phyloP scores from a whole-genome alignment of 2,888 invertebrate genomes.

The Aricia artaxerxes region DNA sequence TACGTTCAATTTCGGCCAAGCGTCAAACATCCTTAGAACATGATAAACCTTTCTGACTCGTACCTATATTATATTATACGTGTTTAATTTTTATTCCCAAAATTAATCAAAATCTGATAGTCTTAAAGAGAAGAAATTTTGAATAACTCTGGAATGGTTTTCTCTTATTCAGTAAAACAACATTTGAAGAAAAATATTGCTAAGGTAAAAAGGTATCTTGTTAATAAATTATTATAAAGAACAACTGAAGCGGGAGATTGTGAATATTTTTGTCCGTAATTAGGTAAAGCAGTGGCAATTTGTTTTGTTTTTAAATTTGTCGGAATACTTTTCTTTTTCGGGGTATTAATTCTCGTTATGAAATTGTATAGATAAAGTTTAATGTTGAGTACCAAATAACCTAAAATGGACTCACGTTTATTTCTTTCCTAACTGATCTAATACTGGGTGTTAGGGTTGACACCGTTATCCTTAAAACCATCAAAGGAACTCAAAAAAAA shows the following conservation, averaged over 20 bases:
- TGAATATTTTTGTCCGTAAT: not conserved
- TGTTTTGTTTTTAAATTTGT: not conserved
- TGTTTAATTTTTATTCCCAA: not conserved
- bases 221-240: slow-evolving; percentile 15
- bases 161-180: slow-evolving; percentile 1
- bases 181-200: slow-evolving; percentile 8
- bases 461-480: too few species aligned
- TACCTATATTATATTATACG: not conserved
- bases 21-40: not conserved
- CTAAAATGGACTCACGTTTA: too few species aligned
- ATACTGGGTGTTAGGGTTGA: too few species aligned
- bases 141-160: not conserved
- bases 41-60: too few species aligned
- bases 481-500: too few species aligned
- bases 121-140: not conserved
- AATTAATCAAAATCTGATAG: slow-evolving; percentile 5
- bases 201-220: not conserved
- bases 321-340: not conserved
- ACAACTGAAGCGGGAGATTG: slow-evolving; percentile 4
- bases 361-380: too few species aligned
- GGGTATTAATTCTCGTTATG: not conserved
- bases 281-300: slow-evolving; percentile 7
- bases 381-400: too few species aligned
- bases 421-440: too few species aligned
- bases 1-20: too few species aligned